A percentile compares a stretch with the other conserved stretches of the same genome.
phyloP scores from a whole-genome alignment of 2,888 invertebrate genomes.

The Ferrisia virgata region DNA sequence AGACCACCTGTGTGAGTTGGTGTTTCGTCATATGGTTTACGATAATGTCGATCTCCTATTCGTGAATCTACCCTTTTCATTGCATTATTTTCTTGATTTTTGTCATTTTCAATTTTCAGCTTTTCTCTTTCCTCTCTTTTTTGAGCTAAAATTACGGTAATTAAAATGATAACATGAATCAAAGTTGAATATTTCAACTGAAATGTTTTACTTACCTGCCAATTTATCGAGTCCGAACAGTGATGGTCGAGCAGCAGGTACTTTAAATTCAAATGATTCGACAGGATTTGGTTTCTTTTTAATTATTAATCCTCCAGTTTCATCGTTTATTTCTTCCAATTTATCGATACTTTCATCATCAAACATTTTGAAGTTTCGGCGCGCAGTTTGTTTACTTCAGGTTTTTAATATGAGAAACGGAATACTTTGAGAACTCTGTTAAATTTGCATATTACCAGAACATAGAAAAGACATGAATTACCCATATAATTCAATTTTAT shows the following conservation, averaged over 20 bases:
- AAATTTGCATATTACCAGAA: neutral
- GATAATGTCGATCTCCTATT: constrained; percentile 62
- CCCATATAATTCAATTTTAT: too few species aligned
- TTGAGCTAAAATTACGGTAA: constrained; percentile 49
- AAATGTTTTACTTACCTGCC: constrained; percentile 58
- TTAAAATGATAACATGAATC: too few species aligned
- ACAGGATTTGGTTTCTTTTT: constrained; percentile 63
- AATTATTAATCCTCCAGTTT: constrained; percentile 68
- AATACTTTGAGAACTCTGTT: too few species aligned
- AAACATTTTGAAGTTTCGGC: neutral
- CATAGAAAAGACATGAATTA: neutral
- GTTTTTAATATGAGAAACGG: neutral
- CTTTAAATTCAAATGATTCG: constrained; percentile 60
- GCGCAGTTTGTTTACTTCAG: neutral
- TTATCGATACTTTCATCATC: constrained; percentile 64
- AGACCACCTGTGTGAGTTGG: constrained; percentile 93
- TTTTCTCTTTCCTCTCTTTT: constrained; percentile 52
- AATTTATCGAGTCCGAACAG: constrained; percentile 79
- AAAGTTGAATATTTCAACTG: neutral
- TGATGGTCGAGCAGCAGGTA: constrained; percentile 65
- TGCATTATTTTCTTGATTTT: constrained; percentile 46
- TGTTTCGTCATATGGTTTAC: constrained; percentile 79
- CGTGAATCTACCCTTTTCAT: constrained; percentile 37
- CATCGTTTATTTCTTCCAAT: constrained; percentile 65
- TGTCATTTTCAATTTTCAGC: constrained; percentile 49